Evolutionary conservation across 2,113 vertebrate genomes (phyloP), one percentile per base, ranked within the genome.

Genomic region (Burhinus oedicnemus): DNA sequence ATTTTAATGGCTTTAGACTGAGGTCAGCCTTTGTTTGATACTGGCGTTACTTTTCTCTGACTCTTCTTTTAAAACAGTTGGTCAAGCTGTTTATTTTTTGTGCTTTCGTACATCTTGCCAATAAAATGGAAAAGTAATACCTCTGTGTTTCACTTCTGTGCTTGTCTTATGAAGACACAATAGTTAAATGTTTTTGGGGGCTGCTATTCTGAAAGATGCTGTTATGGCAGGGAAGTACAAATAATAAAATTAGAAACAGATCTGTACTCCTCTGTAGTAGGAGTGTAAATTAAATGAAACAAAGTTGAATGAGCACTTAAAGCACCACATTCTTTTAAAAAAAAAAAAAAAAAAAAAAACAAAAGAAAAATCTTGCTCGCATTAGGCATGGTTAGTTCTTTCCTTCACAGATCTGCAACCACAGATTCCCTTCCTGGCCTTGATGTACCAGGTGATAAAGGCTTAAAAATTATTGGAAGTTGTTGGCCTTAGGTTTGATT

Each of bases 371-470:
- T 66, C 49, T 83, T 74, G 40, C 64, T 49, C 3, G 3, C 3
- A 0, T 91, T 55, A 69, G 38, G 7, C 34, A 42, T 40, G 47
- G 18, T 79, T 58, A n/a, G 30, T 64, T 89, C 36, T 89, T 96
- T 66, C 20, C 57, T 76, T 93, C 66, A 19, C 0, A 3, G 36
- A 54, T 57, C 64, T 74, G 70, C 62, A 66, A 30, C 52, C 57
- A 19, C n/a, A 88, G 71, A 58, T 81, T 75, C 71, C 29, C 27
- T 60, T 92, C 52, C 85, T 74, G 64, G 42, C 90, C 79, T 75
- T 84, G 72, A 83, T 66, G 47, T 44, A 62, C 72, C 85, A 81
- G 60, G 47, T 95, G 83, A 87, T 71, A 91, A 86, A 95, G 65
- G 69, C 64, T 87, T 84, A 52, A 79, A 36, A 93, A 84, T 42